These are phyloP conservation scores for Leucoraja ocellata DNA, from an alignment of 2,797 vertebrate genomes.

Conservation along the genomic window DNA sequence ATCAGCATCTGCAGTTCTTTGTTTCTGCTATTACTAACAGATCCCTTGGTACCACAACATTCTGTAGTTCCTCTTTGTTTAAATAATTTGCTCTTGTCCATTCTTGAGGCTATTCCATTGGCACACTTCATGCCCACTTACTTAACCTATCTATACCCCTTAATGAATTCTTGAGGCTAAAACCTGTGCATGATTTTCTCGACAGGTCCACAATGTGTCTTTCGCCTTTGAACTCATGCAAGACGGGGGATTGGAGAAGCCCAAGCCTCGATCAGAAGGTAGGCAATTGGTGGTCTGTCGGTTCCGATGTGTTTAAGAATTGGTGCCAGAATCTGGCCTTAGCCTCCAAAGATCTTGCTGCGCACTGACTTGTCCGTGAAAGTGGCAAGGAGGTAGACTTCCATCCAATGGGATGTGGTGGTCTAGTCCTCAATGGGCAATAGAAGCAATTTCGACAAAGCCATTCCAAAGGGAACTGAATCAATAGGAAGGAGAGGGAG, in stretches of 20 bases:
- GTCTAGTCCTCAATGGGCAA: neutral
- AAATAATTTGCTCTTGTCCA: too few species aligned
- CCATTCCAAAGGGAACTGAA: neutral
- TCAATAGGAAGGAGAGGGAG: neutral
- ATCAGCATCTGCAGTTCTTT: too few species aligned
- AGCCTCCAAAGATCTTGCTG: neutral
- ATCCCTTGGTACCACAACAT: too few species aligned
- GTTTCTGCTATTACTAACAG: too few species aligned
- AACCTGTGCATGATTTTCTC: slow-evolving; percentile 15
- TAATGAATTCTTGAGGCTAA: too few species aligned
- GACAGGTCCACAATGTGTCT: slow-evolving; percentile 85
- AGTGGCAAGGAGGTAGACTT: too few species aligned
- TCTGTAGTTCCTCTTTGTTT: too few species aligned
- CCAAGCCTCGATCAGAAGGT: slow-evolving; percentile 93
- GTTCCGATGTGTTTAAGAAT: neutral
- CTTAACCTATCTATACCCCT: too few species aligned
- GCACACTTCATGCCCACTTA: too few species aligned
- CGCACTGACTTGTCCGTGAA: neutral
- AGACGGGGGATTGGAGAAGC: slow-evolving; percentile 88
- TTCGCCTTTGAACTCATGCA: slow-evolving; percentile 97
- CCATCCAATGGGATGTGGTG: neutral
- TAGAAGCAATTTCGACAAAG: neutral
- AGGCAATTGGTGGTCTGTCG: slow-evolving; percentile 35
- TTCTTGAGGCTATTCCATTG: too few species aligned
- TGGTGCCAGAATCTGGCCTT: too few species aligned